Conservation (phyloP, 2,888 invertebrate genomes). For the Machimus rusticus region DNA sequence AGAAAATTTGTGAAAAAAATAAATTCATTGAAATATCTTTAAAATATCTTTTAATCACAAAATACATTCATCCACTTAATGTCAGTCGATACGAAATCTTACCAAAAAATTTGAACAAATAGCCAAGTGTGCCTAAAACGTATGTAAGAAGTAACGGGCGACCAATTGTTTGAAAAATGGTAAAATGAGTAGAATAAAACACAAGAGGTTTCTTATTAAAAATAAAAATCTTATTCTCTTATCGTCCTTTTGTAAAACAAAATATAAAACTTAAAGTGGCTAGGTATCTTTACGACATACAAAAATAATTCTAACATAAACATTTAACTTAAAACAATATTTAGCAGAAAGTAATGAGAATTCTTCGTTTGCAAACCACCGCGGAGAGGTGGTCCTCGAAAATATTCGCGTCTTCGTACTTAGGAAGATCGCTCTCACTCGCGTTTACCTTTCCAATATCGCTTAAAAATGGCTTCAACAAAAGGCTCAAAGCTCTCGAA, state of each 20-base stretch:
- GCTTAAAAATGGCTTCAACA: slow-evolving; percentile 8
- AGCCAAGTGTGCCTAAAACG: neutral
- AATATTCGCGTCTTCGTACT: neutral
- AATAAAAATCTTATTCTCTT: slow-evolving; percentile 37
- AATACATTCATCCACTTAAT: neutral
- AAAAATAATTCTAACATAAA: slow-evolving; percentile 35
- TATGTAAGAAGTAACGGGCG: neutral
- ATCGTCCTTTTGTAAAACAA: slow-evolving; percentile 35
- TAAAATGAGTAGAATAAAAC: slow-evolving; percentile 1
- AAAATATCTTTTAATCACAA: neutral
- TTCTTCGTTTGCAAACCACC: neutral
- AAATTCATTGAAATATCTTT: neutral
- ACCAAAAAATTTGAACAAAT: neutral
- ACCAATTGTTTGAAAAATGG: neutral
- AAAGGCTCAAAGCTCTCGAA: slow-evolving; percentile 13
- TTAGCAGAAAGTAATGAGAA: slow-evolving; percentile 4
- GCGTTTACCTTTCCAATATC: neutral
- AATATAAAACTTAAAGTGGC: slow-evolving; percentile 30
- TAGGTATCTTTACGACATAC: neutral
- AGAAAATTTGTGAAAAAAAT: neutral
- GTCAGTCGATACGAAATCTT: neutral
- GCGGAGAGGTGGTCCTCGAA: neutral
- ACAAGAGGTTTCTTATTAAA: slow-evolving; percentile 23
- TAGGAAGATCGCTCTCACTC: slow-evolving; percentile 5
- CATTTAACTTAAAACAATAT: slow-evolving; percentile 31